phyloP scores from a whole-genome alignment of 2,113 vertebrate species.

The Myanophis thanlyinensis region DNA sequence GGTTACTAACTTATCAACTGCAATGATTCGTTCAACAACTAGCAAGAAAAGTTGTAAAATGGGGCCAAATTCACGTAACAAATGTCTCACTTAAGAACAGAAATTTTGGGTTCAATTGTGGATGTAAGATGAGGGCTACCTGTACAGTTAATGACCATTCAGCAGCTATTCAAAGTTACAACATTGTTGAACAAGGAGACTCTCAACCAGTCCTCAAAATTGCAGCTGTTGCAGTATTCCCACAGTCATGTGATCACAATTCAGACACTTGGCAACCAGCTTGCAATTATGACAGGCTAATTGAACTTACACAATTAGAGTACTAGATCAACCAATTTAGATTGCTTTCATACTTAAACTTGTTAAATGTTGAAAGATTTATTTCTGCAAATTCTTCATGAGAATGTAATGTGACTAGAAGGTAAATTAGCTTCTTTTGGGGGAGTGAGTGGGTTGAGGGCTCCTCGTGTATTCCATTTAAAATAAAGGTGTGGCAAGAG shows the following conservation, averaged over 20 bases:
- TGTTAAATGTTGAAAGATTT: not conserved
- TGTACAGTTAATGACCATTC: not conserved
- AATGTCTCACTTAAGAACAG: too few relatives aligned
- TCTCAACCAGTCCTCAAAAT: not conserved
- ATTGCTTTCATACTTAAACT: not conserved
- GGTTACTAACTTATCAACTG: too few relatives aligned
- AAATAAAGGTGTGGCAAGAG: not conserved
- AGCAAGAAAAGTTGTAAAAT: too few relatives aligned
- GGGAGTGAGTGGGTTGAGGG: not conserved
- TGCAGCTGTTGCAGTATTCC: not conserved
- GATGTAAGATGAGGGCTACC: too few relatives aligned
- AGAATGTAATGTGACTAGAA: not conserved
- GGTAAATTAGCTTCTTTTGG: not conserved
- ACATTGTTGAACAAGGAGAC: not conserved
- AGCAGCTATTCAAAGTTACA: not conserved
- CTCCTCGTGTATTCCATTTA: not conserved
- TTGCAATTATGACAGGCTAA: not conserved
- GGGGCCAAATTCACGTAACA: too few relatives aligned
- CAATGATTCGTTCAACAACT: too few relatives aligned
- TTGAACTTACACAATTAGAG: not conserved
- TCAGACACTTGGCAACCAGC: not conserved
- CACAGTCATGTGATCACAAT: not conserved
- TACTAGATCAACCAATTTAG: not conserved
- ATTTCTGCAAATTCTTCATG: not conserved
- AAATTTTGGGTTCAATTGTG: too few relatives aligned